Conservation (phyloP, 1,140 invertebrate genomes). For the Conus betulinus region DNA sequence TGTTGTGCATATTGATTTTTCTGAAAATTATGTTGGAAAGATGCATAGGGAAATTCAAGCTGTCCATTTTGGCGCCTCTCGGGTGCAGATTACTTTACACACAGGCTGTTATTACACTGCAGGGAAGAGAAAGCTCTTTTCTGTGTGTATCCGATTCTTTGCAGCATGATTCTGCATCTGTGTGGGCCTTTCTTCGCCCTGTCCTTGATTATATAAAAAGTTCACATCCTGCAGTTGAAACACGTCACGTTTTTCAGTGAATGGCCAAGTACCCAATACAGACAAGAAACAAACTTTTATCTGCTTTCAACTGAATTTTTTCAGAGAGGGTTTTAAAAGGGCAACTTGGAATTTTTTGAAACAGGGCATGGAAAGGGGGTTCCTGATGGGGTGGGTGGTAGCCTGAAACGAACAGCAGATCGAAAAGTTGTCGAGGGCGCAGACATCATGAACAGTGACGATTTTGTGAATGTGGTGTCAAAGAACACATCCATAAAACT, state of each 20-base stretch:
- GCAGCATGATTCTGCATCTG: neutral
- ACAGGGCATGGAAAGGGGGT: too few species aligned
- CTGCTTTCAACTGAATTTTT: too few species aligned
- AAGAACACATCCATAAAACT: too few species aligned
- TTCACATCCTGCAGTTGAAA: neutral
- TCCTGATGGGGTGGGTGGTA: too few species aligned
- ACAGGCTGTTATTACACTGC: neutral
- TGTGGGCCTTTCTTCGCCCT: neutral
- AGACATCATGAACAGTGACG: too few species aligned
- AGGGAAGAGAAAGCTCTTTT: neutral
- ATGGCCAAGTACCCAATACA: neutral
- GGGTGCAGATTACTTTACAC: neutral
- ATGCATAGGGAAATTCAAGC: neutral
- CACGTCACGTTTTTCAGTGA: neutral
- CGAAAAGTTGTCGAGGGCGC: too few species aligned
- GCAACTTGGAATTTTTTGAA: too few species aligned
- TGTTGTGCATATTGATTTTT: neutral
- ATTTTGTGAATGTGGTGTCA: too few species aligned
- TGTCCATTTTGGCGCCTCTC: neutral
- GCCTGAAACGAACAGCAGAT: too few species aligned
- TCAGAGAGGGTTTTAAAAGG: too few species aligned
- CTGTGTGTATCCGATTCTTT: neutral
- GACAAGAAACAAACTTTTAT: too few species aligned
- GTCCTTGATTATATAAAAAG: neutral
- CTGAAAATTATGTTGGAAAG: neutral